Evolutionary conservation across 2,888 invertebrate species (phyloP).

Genomic region (Cynaeus angustus): DNA sequence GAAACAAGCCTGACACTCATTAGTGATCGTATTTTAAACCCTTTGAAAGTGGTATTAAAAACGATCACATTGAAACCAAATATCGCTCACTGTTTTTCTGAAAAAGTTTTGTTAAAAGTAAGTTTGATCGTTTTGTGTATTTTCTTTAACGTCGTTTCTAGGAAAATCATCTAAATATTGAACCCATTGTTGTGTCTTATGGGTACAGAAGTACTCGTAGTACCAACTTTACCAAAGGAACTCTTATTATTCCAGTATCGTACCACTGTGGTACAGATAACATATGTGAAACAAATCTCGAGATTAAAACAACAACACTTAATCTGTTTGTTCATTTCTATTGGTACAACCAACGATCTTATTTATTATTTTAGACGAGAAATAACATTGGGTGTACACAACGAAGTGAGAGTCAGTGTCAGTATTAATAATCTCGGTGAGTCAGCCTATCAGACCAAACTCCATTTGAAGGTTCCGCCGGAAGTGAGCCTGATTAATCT

Average conservation of each 20-base stretch:
- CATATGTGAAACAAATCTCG: slow-evolving; percentile 73
- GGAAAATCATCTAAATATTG: slow-evolving; percentile 27
- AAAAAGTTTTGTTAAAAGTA: slow-evolving; percentile 5
- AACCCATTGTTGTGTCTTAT: slow-evolving; percentile 29
- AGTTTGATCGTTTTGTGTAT: slow-evolving; percentile 31
- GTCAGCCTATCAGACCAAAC: slow-evolving; percentile 64
- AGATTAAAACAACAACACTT: slow-evolving; percentile 57
- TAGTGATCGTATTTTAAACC: slow-evolving; percentile 12
- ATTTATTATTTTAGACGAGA: slow-evolving; percentile 49
- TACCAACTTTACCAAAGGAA: slow-evolving; percentile 13
- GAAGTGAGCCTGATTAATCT: slow-evolving; percentile 57
- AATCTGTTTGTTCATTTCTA: not conserved
- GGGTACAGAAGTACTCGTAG: not conserved
- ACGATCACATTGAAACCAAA: not conserved
- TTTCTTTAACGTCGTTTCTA: slow-evolving; percentile 9
- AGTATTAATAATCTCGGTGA: slow-evolving; percentile 66
- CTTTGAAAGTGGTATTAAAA: not conserved
- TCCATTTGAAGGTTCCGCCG: slow-evolving; percentile 58
- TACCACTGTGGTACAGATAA: slow-evolving; percentile 75
- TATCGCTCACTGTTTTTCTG: not conserved
- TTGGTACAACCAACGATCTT: not conserved
- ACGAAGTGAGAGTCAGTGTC: slow-evolving; percentile 60
- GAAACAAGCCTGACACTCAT: not conserved
- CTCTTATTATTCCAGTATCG: slow-evolving; percentile 63
- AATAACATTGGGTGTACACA: slow-evolving; percentile 63